Evolutionary conservation across 1,140 invertebrate genomes (phyloP), one percentile per base, ranked within the genome.

Genomic region (Delia radicum): DNA sequence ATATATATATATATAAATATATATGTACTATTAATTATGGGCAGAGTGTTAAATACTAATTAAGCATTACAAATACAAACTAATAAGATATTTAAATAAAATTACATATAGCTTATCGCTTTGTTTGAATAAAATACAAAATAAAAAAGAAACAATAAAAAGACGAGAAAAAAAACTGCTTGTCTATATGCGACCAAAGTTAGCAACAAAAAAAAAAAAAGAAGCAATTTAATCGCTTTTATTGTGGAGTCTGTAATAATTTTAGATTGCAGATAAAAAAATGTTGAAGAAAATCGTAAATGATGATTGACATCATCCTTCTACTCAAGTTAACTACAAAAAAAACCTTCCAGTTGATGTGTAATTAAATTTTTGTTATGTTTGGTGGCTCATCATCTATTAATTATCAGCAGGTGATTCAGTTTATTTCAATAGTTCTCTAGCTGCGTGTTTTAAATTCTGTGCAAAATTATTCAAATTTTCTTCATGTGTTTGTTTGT

Each of bases 61-160:
- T 69, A 69, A 21, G 65, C 65, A 69, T 69, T 33, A 69, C 65
- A 69, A 55, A 33, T 69, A 69, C 65, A 69, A 33, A 69, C 65
- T 69, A 69, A 69, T n/a, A n/a, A n/a, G n/a, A 37, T 69, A 69
- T 33, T 69, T 69, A 69, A 69, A 69, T 69, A 69, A 69, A 69
- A 69, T 69, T 69, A 69, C 65, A 69, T 33, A 69, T 33, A 69
- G 24, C n/a, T 33, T 69, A 69, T 69, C n/a, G 29, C 21, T 55
- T 55, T 55, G n/a, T 55, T 24, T 55, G 8, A 55, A n/a, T 55
- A 55, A 55, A 55, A 55, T 55, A n/a, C n/a, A n/a, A n/a, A n/a
- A n/a, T 48, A 48, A n/a, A 48, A 48, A 15, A 55, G 10, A 55
- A 55, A 13, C 12, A n/a, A 42, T 15, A 15, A 42, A 42, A 42